phyloP scores from a whole-genome alignment of 2,113 vertebrate species.

The Pogona vitticeps region DNA sequence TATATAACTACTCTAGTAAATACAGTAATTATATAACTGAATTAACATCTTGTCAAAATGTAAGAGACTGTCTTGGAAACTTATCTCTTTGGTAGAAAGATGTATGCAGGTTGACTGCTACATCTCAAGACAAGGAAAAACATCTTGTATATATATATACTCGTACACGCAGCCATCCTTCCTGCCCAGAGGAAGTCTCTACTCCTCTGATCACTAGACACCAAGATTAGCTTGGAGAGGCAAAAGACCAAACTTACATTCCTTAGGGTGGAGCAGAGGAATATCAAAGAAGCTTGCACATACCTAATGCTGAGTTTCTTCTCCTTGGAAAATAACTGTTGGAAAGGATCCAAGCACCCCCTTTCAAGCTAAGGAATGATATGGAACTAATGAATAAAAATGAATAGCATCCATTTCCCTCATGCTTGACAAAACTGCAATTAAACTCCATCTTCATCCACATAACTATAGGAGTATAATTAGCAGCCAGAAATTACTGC shows the following conservation, averaged over 20 bases:
- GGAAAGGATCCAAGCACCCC: not conserved
- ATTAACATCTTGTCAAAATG: not conserved
- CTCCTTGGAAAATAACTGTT: not conserved
- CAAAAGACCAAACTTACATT: not conserved
- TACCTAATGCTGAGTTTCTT: not conserved
- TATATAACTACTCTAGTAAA: conserved; percentile 7
- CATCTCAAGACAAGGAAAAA: not conserved
- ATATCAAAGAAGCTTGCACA: not conserved
- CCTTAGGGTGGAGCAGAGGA: not conserved
- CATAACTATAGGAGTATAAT: not conserved
- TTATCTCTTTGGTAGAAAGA: not conserved
- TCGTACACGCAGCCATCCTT: not conserved
- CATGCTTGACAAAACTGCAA: not conserved
- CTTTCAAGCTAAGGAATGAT: not conserved
- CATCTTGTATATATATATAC: too few relatives aligned
- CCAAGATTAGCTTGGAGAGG: not conserved
- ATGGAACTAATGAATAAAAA: not conserved
- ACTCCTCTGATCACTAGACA: not conserved
- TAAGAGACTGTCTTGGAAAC: not conserved
- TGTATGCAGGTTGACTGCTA: not conserved
- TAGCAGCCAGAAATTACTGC: not conserved
- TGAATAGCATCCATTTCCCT: not conserved
- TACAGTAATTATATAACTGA: not conserved
- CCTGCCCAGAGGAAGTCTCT: not conserved
- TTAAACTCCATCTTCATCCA: not conserved